Evolutionary conservation across 2,888 invertebrate species (phyloP), one percentile per base, ranked within the genome.

Genomic region (Conchocele bisecta): DNA sequence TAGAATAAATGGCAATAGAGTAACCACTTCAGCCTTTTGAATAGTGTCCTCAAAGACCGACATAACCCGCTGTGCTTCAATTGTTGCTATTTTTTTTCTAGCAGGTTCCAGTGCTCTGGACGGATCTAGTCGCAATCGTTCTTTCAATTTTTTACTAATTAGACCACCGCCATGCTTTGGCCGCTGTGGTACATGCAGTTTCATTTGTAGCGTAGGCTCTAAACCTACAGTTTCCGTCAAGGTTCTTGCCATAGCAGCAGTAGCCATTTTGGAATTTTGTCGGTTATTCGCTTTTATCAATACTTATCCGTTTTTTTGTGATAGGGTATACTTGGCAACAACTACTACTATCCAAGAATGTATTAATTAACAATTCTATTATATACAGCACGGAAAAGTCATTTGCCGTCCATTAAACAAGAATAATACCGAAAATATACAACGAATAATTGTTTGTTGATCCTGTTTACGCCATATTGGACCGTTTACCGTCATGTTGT

Each of bases 51-150:
- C 88, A 70, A 91, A 84, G 2, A 90, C 90, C 22, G 88, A 85
- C 90, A 91, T 90, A 6, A 91, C 85, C 35, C 91, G 77, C 69
- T 91, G 91, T 0, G 91, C 83, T 66, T 91, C 91, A 51, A 91
- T 79, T 7, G 91, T 89, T 4, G 90, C 80, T 46, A 91, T 83
- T 61, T 91, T 91, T 69, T 91, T 91, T 28, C 89, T 77, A 1
- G 89, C 86, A 6, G 91, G 91, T 67, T 91, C 91, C 46, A 91
- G 66, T 13, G 89, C 89, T 51, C 89, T 72, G 9, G 86, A 75
- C 20, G 90, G 90, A 75, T 90, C 90, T 9, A 90, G 61, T 41
- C 85, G 75, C 9, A 88, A 53, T 24, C 77, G 69, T 50, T 74
- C 71, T 68, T 67, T 72, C 33, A 77, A 66, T 50, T 79, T 81